phyloP scores from a whole-genome alignment of 1,140 invertebrate genomes.

The Arion vulgaris region DNA sequence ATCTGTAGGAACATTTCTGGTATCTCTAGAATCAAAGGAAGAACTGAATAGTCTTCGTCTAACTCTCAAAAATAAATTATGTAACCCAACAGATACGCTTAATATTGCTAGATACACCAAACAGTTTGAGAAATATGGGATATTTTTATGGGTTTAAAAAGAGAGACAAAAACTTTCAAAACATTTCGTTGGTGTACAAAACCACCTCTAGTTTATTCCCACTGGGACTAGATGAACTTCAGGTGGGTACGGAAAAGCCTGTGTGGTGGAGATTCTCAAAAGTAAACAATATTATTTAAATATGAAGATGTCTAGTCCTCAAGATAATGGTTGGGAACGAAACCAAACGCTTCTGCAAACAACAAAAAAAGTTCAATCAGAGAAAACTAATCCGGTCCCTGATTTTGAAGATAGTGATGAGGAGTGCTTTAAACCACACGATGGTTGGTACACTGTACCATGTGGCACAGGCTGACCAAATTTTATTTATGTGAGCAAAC shows the following conservation, averaged over 20 bases:
- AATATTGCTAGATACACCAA: not conserved
- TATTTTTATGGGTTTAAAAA: slow-evolving; percentile 3
- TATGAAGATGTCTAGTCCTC: too few species aligned
- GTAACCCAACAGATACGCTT: not conserved
- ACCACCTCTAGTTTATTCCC: slow-evolving; percentile 1
- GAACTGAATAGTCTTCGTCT: not conserved
- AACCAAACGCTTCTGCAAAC: not conserved
- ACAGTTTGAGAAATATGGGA: not conserved
- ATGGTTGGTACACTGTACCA: slow-evolving; percentile 1
- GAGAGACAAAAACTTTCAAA: not conserved
- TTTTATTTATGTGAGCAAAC: not conserved
- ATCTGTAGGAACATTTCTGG: not conserved
- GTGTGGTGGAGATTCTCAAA: slow-evolving; percentile 2
- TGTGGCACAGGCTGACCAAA: not conserved
- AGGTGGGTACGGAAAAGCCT: not conserved
- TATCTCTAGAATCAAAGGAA: not conserved
- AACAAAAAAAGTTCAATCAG: not conserved
- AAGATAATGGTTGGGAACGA: too few species aligned
- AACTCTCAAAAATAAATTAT: not conserved
- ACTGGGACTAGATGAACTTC: not conserved
- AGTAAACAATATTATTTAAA: too few species aligned
- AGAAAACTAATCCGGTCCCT: not conserved
- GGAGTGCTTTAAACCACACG: not conserved
- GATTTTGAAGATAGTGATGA: not conserved
- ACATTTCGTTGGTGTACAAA: not conserved